Evolutionary conservation across 2,797 vertebrate species (phyloP), one percentile per base, ranked within the genome.

Genomic region (Microhierax caerulescens): DNA sequence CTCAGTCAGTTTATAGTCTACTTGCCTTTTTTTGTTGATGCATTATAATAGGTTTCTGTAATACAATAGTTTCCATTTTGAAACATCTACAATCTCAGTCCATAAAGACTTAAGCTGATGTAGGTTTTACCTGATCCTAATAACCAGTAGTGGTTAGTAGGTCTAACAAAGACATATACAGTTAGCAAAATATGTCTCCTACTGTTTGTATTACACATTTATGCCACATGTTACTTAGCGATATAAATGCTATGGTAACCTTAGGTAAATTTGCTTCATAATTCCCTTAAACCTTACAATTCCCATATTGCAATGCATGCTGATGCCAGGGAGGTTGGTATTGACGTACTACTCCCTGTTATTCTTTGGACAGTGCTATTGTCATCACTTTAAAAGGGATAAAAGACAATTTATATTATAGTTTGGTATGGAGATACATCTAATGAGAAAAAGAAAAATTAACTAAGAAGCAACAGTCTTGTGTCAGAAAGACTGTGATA

Each of bases 11-110:
- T 97, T 97, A 95, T 89, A 88, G 70, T 80, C 47, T 81, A 53
- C 59, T 91, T 97, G 69, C 76, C 45, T 93, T 96, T 96, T 57
- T 94, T 88, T 93, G 54, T 88, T 86, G 75, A 97, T 60, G 68
- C 83, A 47, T 77, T 96, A 47, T 70, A 91, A 75, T 13, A 48
- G 32, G 57, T 89, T 96, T 83, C 95, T 94, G n/a, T 48, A 95
- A 94, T 85, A 81, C 7, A 82, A 34, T 57, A 82, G 57, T 79
- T 95, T 79, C 30, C 19, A 23, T 22, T 79, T 89, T 63, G 41
- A 92, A 96, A 86, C 16, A 59, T 60, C 24, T 90, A 34, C 50
- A 93, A 50, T 54, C 53, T 93, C 32, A 91, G 24, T 68, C 77
- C 43, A 43, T 90, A 93, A 95, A 96, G 67, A 77, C 56, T 93